Conservation (phyloP, 2,888 invertebrate genomes). For the Philereme transversata region DNA sequence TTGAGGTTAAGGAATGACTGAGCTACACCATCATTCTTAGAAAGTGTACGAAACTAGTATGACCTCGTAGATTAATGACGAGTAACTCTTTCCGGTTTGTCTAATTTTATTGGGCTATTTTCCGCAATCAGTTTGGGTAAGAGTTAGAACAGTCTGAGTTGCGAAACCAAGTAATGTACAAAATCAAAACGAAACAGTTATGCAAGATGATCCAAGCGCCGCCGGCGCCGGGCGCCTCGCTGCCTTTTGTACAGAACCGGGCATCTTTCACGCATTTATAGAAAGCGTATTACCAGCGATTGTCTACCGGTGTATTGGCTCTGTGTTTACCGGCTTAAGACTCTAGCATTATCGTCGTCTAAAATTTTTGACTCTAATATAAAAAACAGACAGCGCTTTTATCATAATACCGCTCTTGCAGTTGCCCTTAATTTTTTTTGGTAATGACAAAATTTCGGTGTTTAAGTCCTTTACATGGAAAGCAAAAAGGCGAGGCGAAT, state of each 20-base stretch:
- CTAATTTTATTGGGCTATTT: conserved; percentile 60
- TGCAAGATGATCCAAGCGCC: conserved; percentile 53
- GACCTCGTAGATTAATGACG: conserved; percentile 43
- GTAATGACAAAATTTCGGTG: no score
- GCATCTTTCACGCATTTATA: background rate
- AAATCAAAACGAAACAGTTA: conserved; percentile 48
- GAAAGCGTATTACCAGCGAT: background rate
- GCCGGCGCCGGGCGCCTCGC: background rate
- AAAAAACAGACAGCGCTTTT: no score
- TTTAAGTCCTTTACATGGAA: no score
- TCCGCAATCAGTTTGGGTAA: conserved; percentile 68
- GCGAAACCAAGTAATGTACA: conserved; percentile 58
- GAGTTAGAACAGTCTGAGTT: conserved; percentile 62
- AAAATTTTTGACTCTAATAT: no score
- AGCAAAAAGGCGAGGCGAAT: no score
- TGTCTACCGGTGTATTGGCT: no score
- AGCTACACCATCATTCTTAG: conserved; percentile 27
- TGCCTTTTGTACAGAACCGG: conserved; percentile 30
- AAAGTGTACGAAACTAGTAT: conserved; percentile 36
- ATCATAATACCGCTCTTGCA: no score
- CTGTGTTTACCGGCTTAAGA: no score
- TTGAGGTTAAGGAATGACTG: background rate
- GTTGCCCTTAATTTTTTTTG: no score
- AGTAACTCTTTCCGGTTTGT: conserved; percentile 52
- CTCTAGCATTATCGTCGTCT: no score